Evolutionary conservation across 2,888 invertebrate genomes (phyloP).

Genomic region (Latheticus oryzae): DNA sequence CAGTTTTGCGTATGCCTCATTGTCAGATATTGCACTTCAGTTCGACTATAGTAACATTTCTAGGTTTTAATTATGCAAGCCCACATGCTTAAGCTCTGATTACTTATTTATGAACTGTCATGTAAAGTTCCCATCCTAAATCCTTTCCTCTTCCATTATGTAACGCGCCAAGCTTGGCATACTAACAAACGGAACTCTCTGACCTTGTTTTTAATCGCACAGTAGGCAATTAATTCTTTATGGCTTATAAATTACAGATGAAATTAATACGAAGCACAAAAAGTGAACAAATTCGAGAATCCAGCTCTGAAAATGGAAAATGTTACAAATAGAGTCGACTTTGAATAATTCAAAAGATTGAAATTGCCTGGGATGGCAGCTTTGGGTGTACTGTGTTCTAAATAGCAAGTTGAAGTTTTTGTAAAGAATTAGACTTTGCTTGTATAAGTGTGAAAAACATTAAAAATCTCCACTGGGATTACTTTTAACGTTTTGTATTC

Average conservation of each 20-base stretch:
- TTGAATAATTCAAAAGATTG: constrained; percentile 2
- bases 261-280: too few species aligned
- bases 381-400: constrained; percentile 4
- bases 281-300: too few species aligned
- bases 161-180: constrained; percentile 14
- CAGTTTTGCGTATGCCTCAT: too few species aligned
- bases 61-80: constrained; percentile 53
- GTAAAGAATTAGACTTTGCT: too few species aligned
- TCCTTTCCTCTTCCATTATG: constrained; percentile 48
- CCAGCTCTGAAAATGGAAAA: constrained; percentile 23
- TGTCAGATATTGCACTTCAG: constrained; percentile 26
- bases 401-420: neutral
- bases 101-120: constrained; percentile 53
- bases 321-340: too few species aligned
- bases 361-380: constrained; percentile 3
- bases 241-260: constrained; percentile 27
- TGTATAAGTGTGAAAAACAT: constrained; percentile 7
- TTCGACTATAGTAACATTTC: constrained; percentile 14
- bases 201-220: constrained; percentile 34
- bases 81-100: constrained; percentile 52
- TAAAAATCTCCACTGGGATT: too few species aligned
- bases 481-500: too few species aligned
- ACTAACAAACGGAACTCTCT: constrained; percentile 36
- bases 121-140: constrained; percentile 51
- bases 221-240: constrained; percentile 31